Evolutionary conservation across 2,888 invertebrate genomes (phyloP), one percentile per base, ranked within the genome.

Genomic region (Mactromeris polynyma): DNA sequence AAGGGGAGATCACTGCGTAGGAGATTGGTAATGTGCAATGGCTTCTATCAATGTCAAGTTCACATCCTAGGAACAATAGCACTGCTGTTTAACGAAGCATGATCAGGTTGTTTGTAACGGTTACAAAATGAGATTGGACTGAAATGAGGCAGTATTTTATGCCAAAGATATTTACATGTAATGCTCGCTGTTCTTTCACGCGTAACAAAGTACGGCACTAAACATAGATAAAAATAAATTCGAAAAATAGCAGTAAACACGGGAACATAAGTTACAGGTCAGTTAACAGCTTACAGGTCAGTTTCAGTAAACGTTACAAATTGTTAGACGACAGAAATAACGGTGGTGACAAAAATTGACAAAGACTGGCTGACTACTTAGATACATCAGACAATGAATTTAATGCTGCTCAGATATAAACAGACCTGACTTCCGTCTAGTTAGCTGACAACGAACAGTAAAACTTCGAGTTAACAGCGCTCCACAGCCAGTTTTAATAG

Each of bases 311-410:
- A 26, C 58, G 3, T 1, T n/a, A 64, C 58, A 2, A 64, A 64
- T 26, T 26, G n/a, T 64, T 26, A 64, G 58, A 64, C 11, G 58
- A 64, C 58, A 26, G 58, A 64, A 64, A 26, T 26, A 64, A 64
- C 58, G 58, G 46, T 64, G 26, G 17, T 73, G 31, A 73, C 73
- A 36, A 73, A 4, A 73, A 73, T 73, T 73, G 73, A 36, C 73
- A 73, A 73, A 73, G 73, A 36, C 73, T 73, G 73, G 11, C 73
- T 73, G 73, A 73, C 73, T 36, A 73, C 73, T 73, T 73, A 36
- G 36, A 73, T 73, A 36, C 36, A 3, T 73, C 31, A 73, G 36
- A 73, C 73, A 73, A 33, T 73, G 73, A 36, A 73, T 11, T 73
- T 73, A 36, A 73, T 33, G 73, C 36, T 73, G 2, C 19, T 73